Percentiles rank a stretch among this genome's conserved stretches.
Evolutionary conservation across 2,113 vertebrate species (phyloP).

Genomic region (Plotosus lineatus): DNA sequence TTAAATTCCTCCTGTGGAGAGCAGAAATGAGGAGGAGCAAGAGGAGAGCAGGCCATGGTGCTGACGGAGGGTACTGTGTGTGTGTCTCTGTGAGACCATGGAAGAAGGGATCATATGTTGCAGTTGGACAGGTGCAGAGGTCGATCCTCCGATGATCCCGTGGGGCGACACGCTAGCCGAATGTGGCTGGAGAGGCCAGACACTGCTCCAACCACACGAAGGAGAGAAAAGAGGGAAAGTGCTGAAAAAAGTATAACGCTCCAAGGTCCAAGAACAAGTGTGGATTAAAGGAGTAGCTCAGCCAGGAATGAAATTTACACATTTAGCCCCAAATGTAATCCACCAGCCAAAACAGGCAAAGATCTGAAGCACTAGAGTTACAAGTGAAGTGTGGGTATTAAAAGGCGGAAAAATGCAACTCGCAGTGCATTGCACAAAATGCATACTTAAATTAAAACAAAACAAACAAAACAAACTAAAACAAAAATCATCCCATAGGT

Average conservation of each 20-base stretch:
- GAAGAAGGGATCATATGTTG: slow-evolving; percentile 64
- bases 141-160: slow-evolving; percentile 55
- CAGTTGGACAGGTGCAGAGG: slow-evolving; percentile 68
- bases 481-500: too few species aligned
- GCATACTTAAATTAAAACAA: neutral
- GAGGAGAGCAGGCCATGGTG: slow-evolving; percentile 47
- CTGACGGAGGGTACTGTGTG: slow-evolving; percentile 62
- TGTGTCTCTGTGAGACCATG: slow-evolving; percentile 39
- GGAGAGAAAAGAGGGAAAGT: neutral
- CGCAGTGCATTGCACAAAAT: neutral
- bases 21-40: slow-evolving; percentile 30
- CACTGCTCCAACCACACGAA: slow-evolving; percentile 31
- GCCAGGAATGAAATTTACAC: neutral
- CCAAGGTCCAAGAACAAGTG: neutral
- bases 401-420: neutral
- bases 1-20: slow-evolving; percentile 31
- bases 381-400: neutral
- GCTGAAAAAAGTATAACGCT: neutral
- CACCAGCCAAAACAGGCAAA: neutral
- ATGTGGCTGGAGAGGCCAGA: slow-evolving; percentile 39
- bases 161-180: slow-evolving; percentile 39
- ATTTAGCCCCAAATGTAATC: neutral
- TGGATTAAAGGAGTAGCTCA: neutral
- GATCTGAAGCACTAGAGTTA: neutral
- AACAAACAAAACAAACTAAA: too few species aligned